Percentiles rank a stretch among this genome's conserved stretches.
phyloP scores from a whole-genome alignment of 2,888 invertebrate species.

The Rhingia rostrata region DNA sequence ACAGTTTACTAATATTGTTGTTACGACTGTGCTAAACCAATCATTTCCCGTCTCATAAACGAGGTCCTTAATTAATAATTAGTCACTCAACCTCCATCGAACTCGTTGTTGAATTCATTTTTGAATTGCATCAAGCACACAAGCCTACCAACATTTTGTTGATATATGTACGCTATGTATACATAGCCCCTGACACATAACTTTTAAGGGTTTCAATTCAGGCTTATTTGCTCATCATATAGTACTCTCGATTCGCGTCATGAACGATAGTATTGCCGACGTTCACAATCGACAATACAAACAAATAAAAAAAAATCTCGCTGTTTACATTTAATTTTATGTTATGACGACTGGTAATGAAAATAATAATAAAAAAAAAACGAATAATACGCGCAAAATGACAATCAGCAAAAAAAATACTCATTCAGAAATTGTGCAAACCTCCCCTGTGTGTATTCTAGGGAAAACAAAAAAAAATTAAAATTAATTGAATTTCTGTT shows the following conservation, averaged over 20 bases:
- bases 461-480: constrained; percentile 40
- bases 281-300: constrained; percentile 22
- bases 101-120: constrained; percentile 2
- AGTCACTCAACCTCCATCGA: neutral
- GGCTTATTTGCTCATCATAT: neutral
- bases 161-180: neutral
- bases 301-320: constrained; percentile 35
- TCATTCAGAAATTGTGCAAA: constrained; percentile 39
- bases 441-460: constrained; percentile 19
- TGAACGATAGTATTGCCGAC: constrained; percentile 18
- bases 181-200: neutral
- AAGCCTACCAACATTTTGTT: constrained; percentile 4
- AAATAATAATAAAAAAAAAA: constrained; percentile 32
- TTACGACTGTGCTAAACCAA: too few relatives aligned
- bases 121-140: constrained; percentile 34
- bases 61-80: neutral
- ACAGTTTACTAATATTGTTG: too few relatives aligned
- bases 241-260: neutral
- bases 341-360: constrained; percentile 71
- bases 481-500: constrained; percentile 73
- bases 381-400: constrained; percentile 64
- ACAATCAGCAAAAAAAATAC: constrained; percentile 18
- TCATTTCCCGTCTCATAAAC: too few relatives aligned
- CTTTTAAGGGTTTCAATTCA: constrained; percentile 14
- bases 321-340: constrained; percentile 74